Evolutionary conservation across 2,888 invertebrate species (phyloP).

Genomic region (Julus scandinavius): DNA sequence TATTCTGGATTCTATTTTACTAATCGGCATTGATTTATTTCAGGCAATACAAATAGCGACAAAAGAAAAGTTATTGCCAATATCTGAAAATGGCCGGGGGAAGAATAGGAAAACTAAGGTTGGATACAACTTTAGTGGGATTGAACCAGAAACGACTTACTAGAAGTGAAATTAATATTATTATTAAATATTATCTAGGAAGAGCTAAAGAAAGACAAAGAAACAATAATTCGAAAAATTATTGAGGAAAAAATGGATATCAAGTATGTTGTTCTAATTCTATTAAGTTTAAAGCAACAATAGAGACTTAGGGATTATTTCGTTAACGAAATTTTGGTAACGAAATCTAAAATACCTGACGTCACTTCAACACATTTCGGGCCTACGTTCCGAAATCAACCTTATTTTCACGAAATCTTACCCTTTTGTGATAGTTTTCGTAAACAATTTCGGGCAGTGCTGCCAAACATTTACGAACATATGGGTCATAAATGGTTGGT

Average conservation of each 20-base stretch:
- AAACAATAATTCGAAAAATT: slow-evolving; percentile 80
- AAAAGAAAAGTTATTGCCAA: slow-evolving; percentile 70
- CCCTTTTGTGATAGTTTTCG: no score
- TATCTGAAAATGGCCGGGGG: slow-evolving; percentile 63
- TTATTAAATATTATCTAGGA: slow-evolving; percentile 62
- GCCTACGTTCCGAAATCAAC: no score
- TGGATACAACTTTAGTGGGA: slow-evolving; percentile 57
- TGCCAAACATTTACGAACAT: no score
- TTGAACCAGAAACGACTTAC: not conserved
- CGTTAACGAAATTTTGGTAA: no score
- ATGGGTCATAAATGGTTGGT: no score
- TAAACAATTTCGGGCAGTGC: no score
- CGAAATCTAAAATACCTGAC: no score
- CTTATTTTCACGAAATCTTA: no score
- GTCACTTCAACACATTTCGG: no score
- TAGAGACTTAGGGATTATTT: no score
- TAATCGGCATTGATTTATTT: slow-evolving; percentile 65
- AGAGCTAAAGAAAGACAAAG: slow-evolving; percentile 78
- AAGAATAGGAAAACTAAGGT: slow-evolving; percentile 65
- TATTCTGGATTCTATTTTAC: not conserved
- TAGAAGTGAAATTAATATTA: not conserved
- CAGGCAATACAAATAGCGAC: slow-evolving; percentile 75
- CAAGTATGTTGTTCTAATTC: slow-evolving; percentile 61
- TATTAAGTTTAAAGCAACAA: not conserved
- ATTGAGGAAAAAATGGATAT: slow-evolving; percentile 95